phyloP scores from a whole-genome alignment of 1,140 invertebrate genomes.

The Drosophila jambulina region DNA sequence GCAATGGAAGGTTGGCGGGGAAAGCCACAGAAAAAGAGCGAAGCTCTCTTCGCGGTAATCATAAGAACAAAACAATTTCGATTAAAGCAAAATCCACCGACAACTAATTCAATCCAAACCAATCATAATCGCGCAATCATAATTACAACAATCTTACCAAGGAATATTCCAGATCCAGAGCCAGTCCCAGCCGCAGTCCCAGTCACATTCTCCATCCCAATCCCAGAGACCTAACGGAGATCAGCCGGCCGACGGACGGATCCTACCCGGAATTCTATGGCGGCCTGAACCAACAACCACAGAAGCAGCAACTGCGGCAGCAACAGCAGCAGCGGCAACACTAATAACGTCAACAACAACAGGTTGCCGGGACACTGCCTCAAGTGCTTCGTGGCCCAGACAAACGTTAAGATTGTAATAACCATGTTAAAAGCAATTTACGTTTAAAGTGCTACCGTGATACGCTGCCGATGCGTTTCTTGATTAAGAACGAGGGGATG shows the following conservation, averaged over 20 bases:
- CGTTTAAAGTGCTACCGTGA: constrained; percentile 84
- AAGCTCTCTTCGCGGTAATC: neutral
- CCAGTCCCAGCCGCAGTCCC: neutral
- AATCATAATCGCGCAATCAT: constrained; percentile 80
- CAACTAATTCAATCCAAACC: constrained; percentile 79
- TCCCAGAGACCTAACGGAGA: constrained; percentile 37
- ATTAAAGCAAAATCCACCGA: constrained; percentile 67
- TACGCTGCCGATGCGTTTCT: constrained; percentile 82
- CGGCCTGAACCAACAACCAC: constrained; percentile 16
- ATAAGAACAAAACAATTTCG: constrained; percentile 67
- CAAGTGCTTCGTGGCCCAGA: constrained; percentile 78
- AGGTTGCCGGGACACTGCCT: constrained; percentile 53
- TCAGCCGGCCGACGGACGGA: constrained; percentile 5
- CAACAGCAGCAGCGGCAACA: constrained; percentile 23
- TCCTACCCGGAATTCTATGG: constrained; percentile 45
- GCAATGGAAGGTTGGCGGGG: constrained; percentile 40
- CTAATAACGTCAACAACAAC: constrained; percentile 46
- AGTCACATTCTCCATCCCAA: constrained; percentile 7
- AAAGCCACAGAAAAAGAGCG: constrained; percentile 30
- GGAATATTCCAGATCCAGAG: constrained; percentile 40
- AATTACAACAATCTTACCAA: constrained; percentile 77
- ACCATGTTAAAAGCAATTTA: constrained; percentile 84
- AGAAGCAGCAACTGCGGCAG: constrained; percentile 2
- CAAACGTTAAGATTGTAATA: constrained; percentile 84
- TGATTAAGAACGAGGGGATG: constrained; percentile 71